Base-by-base conservation (phyloP, 2,888 invertebrate genomes). In the Hyppa rectilinea region DNA sequence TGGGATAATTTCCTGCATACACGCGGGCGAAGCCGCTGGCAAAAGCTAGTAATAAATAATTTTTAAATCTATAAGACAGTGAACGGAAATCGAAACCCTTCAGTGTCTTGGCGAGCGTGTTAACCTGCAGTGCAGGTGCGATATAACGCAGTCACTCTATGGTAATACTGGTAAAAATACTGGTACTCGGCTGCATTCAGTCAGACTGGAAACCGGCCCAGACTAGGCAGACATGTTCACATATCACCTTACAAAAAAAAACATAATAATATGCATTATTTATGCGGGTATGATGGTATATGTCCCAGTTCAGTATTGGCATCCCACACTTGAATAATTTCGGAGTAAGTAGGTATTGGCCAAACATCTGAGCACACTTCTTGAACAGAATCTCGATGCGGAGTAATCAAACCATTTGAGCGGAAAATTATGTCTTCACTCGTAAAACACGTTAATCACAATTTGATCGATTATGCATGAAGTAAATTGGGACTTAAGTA, bases 351-450 rank as follows among this genome's bases (percentile, higher is more conserved):
- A 69, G 45, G 26, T 29, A 49, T 65, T 56, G 38, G 56, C 52
- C 34, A 66, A 69, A 72, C 53, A 76, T 65, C 61, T 64, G 56
- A 82, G 62, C 45, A 66, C 50, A 69, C 14, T 60, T 62, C 36
- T 69, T 34, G 60, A 67, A 40, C 53, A 62, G 31, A 71, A 70
- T 71, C 45, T 67, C 17, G 50, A 49, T 53, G 64, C 31, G 56
- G 69, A 65, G 69, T 77, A 81, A 73, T 81, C 71, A 72, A 81
- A 71, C 47, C 75, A 73, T 14, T 77, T 67, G 77, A 26, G 81
- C 55, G 61, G 80, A 81, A 83, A 83, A 77, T 78, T 59, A 75
- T 71, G 53, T 64, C 45, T 71, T 64, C 29, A 52, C 63, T 69
- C 40, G 45, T 61, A 52, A 63, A 68, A 65, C 65, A 58, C 43